Percentiles rank a stretch among this genome's conserved stretches.
These are phyloP conservation scores for Xenentodon cancila DNA, from an alignment of 2,797 vertebrate species.

Conservation along the genomic window DNA sequence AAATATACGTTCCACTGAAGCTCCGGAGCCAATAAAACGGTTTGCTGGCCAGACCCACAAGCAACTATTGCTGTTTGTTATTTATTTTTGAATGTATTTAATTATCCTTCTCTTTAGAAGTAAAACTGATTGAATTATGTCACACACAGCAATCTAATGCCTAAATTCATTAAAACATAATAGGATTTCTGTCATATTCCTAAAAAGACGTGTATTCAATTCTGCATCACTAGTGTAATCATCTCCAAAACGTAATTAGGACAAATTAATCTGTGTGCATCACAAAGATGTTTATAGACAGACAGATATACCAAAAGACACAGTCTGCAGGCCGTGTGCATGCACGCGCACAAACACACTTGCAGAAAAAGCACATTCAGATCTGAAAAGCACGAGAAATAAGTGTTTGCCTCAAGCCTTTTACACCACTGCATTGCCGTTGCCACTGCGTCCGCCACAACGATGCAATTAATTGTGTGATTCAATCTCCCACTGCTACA, in stretches of 20 bases:
- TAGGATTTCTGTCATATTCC: conserved; percentile 48
- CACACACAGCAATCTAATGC: conserved; percentile 9
- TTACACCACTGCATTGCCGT: conserved; percentile 34
- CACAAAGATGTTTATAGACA: conserved; percentile 43
- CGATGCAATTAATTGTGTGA: conserved; percentile 72
- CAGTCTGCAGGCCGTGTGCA: conserved; percentile 9
- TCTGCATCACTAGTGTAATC: conserved; percentile 50
- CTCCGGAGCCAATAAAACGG: no score
- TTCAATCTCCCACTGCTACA: conserved; percentile 63
- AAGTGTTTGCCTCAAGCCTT: conserved; percentile 46
- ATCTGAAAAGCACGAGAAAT: conserved; percentile 37
- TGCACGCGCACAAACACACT: conserved; percentile 34
- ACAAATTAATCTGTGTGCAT: conserved; percentile 70
- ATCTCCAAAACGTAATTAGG: conserved; percentile 72
- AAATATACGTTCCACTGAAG: no score
- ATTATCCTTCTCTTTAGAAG: conserved; percentile 19
- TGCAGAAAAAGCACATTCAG: conserved; percentile 26
- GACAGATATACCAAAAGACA: conserved; percentile 24
- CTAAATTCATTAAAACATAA: conserved; percentile 37
- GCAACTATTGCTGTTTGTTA: no score
- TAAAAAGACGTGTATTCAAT: conserved; percentile 45
- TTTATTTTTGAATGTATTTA: not conserved
- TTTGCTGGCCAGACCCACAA: no score
- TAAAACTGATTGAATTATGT: conserved; percentile 21
- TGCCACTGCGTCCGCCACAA: conserved; percentile 42